These are phyloP conservation scores for Bombus confusus DNA, from an alignment of 1,140 invertebrate genomes.

Conservation along the genomic window DNA sequence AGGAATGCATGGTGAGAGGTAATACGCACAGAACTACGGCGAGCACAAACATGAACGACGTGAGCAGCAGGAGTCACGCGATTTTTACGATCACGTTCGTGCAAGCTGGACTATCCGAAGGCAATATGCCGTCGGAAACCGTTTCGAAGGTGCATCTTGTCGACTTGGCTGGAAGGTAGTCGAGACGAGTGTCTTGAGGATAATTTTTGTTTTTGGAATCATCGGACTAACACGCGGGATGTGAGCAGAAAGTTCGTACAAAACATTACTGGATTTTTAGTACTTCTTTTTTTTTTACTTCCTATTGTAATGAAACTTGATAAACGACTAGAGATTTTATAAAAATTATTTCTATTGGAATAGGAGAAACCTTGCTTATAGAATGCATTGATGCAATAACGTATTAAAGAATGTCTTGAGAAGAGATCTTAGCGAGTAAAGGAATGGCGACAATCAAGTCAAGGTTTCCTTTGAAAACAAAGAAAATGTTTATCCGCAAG, in stretches of 20 bases:
- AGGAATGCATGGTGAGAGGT: conserved; percentile 90
- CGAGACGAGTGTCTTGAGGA: conserved; percentile 50
- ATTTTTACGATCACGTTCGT: conserved; percentile 97
- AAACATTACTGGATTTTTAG: background rate
- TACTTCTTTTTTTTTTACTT: no score
- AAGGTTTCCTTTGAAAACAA: no score
- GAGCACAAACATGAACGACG: conserved; percentile 93
- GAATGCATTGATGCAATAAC: no score
- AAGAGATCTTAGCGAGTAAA: no score
- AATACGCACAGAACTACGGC: conserved; percentile 91
- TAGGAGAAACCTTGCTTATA: no score
- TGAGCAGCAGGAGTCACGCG: conserved; percentile 96
- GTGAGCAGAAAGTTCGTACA: background rate
- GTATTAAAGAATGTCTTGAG: no score
- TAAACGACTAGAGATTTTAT: no score
- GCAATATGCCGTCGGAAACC: conserved; percentile 92
- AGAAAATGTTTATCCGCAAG: no score
- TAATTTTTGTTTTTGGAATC: background rate
- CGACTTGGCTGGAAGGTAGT: conserved; percentile 92
- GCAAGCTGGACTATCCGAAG: conserved; percentile 91
- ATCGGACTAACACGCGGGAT: background rate
- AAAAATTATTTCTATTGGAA: no score
- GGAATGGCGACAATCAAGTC: no score
- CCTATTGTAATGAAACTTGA: no score
- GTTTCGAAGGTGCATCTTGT: conserved; percentile 95